Evolutionary conservation across 2,797 vertebrate species (phyloP).

Genomic region (Argyrosomus regius): DNA sequence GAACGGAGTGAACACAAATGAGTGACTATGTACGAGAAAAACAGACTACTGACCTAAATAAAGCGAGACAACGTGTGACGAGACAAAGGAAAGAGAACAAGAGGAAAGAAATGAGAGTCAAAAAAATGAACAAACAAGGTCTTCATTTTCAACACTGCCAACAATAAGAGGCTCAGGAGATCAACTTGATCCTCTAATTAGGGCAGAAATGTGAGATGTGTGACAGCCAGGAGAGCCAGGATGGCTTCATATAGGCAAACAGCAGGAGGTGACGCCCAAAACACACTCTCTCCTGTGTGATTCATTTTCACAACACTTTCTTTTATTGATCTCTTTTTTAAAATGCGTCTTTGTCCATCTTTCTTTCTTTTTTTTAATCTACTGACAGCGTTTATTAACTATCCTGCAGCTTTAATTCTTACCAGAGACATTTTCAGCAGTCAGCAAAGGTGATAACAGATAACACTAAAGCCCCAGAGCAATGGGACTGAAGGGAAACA

Average conservation of each 20-base stretch:
- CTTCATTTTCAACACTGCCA: conserved; percentile 15
- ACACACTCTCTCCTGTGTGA: background rate
- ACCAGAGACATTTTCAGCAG: background rate
- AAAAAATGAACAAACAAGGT: conserved; percentile 21
- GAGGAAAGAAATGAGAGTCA: background rate
- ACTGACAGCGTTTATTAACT: too few species aligned
- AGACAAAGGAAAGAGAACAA: conserved; percentile 25
- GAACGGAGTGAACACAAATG: conserved; percentile 16
- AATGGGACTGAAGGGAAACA: background rate
- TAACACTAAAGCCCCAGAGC: background rate
- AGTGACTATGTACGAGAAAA: conserved; percentile 1
- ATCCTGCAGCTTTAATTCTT: background rate
- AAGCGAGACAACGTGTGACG: conserved; percentile 8
- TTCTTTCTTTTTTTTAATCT: too few species aligned
- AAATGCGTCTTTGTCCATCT: background rate
- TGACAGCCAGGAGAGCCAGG: conserved; percentile 34
- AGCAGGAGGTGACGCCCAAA: conserved; percentile 21
- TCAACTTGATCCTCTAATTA: conserved; percentile 54
- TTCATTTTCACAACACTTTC: background rate
- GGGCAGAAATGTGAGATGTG: conserved; percentile 48
- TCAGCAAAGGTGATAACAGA: conserved; percentile 1
- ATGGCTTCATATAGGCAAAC: conserved; percentile 44
- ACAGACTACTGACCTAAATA: conserved; percentile 40
- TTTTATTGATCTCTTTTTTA: background rate
- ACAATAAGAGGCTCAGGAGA: conserved; percentile 46